Base-by-base conservation (phyloP, 2,113 vertebrate species). In the Paratilapia polleni region DNA sequence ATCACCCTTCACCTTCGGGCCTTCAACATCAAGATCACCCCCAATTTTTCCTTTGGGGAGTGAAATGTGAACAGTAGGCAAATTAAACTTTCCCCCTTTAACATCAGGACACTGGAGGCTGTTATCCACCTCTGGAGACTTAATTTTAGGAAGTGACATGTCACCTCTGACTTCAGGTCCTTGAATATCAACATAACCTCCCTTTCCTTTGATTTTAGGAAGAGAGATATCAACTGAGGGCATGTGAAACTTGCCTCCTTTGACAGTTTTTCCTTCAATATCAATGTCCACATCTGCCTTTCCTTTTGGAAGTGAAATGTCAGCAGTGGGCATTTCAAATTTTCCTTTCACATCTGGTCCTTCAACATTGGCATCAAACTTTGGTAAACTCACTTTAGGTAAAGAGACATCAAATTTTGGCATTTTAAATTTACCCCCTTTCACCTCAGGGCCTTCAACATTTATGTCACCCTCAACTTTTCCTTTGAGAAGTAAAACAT, bases 191-290 rank as follows among this genome's bases (percentile, higher is more conserved):
- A 94, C 64, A 34, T 91, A 88, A 14, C 28, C 0, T 73, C 89
- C 76, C 1, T 59, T 75, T 36, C 64, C 17, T 58, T 92, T 91
- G 2, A 95, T 82, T 87, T 91, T 94, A 2, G 94, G 95, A 19
- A 96, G 73, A 2, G 94, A 94, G 1, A 96, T 26, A 36, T 95
- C 91, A 8, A 94, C 12, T 6, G 88, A 88, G 1, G 95, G 90
- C 81, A 96, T 89, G 17, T 91, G 91, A 4, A 96, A 91, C 88
- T 41, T 94, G 57, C 92, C 83, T 38, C 82, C 78, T 88, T 90
- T 90, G 2, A 43, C 85, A 1, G 2, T 4, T 2, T 60, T 19
- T 0, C 59, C 59, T 1, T 62, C 78, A 26, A 83, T 34, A 12
- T 84, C 82, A 81, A 78, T 49, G 20, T 68, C 84, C 1, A 52